Evolutionary conservation across 2,888 invertebrate genomes (phyloP).

Genomic region (Nycteola revayana): DNA sequence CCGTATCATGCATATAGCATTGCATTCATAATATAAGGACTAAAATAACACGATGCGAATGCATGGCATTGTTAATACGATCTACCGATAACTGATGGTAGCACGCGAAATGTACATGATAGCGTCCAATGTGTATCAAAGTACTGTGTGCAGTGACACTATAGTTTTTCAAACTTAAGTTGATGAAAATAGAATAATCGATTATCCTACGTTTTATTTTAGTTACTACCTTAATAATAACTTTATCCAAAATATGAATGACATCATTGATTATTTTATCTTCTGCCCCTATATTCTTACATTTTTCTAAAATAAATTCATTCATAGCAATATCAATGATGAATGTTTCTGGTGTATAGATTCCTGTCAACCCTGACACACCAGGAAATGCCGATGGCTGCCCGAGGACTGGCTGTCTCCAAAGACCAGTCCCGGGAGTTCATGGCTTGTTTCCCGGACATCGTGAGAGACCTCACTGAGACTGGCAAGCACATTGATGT

Average conservation of each 20-base stretch:
- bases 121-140: slow-evolving; percentile 1
- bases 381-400: slow-evolving; percentile 82
- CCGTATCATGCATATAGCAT: slow-evolving; percentile 28
- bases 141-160: no score
- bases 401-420: slow-evolving; percentile 84
- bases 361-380: slow-evolving; percentile 84
- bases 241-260: no score
- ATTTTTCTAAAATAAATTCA: slow-evolving; percentile 12
- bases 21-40: slow-evolving; percentile 21
- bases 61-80: slow-evolving; percentile 16
- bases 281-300: no score
- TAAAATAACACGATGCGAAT: slow-evolving; percentile 24
- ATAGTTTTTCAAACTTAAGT: no score
- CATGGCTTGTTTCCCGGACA: slow-evolving; percentile 93
- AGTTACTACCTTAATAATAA: no score
- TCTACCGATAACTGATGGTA: slow-evolving; percentile 14
- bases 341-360: slow-evolving; percentile 58
- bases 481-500: slow-evolving; percentile 88
- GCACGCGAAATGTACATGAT: slow-evolving; percentile 23
- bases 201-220: no score
- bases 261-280: no score
- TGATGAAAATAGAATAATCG: no score
- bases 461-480: slow-evolving; percentile 91
- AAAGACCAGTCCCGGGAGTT: slow-evolving; percentile 94
- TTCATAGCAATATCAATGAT: slow-evolving; percentile 21